Evolutionary conservation across 1,140 invertebrate species (phyloP).

Genomic region (Achroia grisella): DNA sequence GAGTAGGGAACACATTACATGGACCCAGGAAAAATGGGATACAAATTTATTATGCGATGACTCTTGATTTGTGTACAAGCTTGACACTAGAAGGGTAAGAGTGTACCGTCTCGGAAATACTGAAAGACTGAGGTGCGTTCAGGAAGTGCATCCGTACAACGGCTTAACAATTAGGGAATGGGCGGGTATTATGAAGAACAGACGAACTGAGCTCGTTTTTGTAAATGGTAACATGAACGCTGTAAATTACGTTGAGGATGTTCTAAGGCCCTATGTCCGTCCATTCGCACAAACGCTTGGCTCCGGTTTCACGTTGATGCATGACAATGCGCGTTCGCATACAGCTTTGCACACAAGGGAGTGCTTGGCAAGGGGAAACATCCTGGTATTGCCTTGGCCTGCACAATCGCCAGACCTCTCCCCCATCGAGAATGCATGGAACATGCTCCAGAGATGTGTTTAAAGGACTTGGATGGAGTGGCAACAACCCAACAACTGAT

Average conservation of each 20-base stretch:
- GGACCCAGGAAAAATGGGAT: too few species aligned
- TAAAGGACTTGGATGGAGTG: not conserved
- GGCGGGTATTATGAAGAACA: conserved; percentile 1
- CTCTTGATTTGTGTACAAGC: too few species aligned
- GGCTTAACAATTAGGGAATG: conserved; percentile 10
- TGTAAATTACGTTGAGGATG: too few species aligned
- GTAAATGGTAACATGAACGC: conserved; percentile 4
- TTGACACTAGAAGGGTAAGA: too few species aligned
- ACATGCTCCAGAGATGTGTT: conserved; percentile 2
- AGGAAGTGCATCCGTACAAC: conserved; percentile 11
- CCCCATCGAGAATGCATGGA: not conserved
- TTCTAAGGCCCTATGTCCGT: too few species aligned
- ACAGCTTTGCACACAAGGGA: conserved; percentile 5
- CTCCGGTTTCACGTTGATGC: too few species aligned
- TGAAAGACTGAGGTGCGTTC: conserved; percentile 10
- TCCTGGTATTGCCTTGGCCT: conserved; percentile 4
- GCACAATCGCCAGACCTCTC: conserved; percentile 1
- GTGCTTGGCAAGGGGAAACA: not conserved
- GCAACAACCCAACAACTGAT: too few species aligned
- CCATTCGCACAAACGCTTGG: conserved; percentile 5
- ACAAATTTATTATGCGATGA: too few species aligned
- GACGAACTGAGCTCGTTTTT: conserved; percentile 7
- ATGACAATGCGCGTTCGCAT: conserved; percentile 13
- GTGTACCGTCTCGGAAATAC: too few species aligned
- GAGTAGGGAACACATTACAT: too few species aligned